phyloP scores from a whole-genome alignment of 2,888 invertebrate species.

The Drosophila anceps region DNA sequence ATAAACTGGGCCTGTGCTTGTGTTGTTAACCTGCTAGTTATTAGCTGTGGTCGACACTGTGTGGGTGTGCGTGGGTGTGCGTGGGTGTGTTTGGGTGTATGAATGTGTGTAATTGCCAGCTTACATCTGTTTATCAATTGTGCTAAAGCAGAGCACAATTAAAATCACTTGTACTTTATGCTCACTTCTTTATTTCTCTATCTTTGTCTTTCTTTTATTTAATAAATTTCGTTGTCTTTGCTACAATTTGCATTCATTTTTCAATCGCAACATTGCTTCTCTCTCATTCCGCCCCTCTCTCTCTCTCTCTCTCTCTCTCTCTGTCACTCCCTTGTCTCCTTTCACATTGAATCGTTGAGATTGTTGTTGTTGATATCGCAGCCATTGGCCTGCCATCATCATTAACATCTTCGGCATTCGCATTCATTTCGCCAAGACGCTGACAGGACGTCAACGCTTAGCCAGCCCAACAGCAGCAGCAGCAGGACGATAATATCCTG shows the following conservation, averaged over 20 bases:
- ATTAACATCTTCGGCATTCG: slow-evolving; percentile 47
- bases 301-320: neutral
- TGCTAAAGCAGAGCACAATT: slow-evolving; percentile 31
- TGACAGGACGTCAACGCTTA: slow-evolving; percentile 32
- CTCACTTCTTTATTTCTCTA: neutral
- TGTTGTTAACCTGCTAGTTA: slow-evolving; percentile 13
- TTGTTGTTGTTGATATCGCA: slow-evolving; percentile 45
- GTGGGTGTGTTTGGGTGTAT: neutral
- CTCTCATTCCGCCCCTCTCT: neutral
- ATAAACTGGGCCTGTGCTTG: slow-evolving; percentile 4
- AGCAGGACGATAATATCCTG: slow-evolving; percentile 4
- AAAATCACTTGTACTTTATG: slow-evolving; percentile 32
- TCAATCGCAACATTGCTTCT: slow-evolving; percentile 12
- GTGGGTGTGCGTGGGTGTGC: slow-evolving; percentile 5
- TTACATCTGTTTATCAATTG: slow-evolving; percentile 42
- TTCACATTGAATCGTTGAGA: slow-evolving; percentile 36
- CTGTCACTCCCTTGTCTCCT: neutral
- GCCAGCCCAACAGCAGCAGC: neutral
- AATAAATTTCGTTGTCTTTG: slow-evolving; percentile 14
- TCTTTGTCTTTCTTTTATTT: neutral
- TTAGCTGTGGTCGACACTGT: slow-evolving; percentile 9
- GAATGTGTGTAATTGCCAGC: slow-evolving; percentile 27
- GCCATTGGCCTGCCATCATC: slow-evolving; percentile 53
- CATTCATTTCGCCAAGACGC: slow-evolving; percentile 25
- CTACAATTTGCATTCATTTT: slow-evolving; percentile 26